Evolutionary conservation across 2,888 invertebrate species (phyloP), one percentile per base, ranked within the genome.

Genomic region (Meta bourneti): DNA sequence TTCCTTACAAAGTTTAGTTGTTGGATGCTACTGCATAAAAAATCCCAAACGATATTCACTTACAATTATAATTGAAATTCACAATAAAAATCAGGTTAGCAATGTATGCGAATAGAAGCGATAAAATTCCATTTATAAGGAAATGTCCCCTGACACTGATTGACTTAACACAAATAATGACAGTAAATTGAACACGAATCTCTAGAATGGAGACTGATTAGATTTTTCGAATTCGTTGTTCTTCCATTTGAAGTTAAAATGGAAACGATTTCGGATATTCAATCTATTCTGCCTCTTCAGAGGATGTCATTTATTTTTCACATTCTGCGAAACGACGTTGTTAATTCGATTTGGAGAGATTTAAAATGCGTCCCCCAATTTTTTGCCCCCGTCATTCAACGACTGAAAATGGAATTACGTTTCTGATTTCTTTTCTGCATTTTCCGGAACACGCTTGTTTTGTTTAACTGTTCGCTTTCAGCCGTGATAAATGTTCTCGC

Each of bases 241-340:
- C 48, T 78, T 61, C 51, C 78, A 48, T 49, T 78, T 49, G 49
- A 48, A 78, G 70, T 78, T 78, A 86, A 78, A 49, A 70, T 13
- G 20, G 78, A 70, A 86, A 86, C 77, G 49, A 86, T 86, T 79
- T 87, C 72, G 13, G 19, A 70, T 52, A 72, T 87, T 80, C 72
- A 87, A 80, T 72, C 79, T 77, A 34, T 48, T 85, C 75, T 69
- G 19, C 61, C 61, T 72, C 71, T 19, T 8, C 78, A 70, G 79
- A 87, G n/a, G 79, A 80, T 80, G 70, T 72, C 87, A 87, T 87
- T 87, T 87, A 87, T 87, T 87, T 87, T 79, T 79, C 71, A 72
- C 19, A 87, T 54, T 87, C 71, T 70, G 54, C 79, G 54, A 52
- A 51, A 80, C 71, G 34, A 52, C 48, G 5, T 79, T 72, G 54